phyloP scores from a whole-genome alignment of 2,113 vertebrate species.

The Rana temporaria region DNA sequence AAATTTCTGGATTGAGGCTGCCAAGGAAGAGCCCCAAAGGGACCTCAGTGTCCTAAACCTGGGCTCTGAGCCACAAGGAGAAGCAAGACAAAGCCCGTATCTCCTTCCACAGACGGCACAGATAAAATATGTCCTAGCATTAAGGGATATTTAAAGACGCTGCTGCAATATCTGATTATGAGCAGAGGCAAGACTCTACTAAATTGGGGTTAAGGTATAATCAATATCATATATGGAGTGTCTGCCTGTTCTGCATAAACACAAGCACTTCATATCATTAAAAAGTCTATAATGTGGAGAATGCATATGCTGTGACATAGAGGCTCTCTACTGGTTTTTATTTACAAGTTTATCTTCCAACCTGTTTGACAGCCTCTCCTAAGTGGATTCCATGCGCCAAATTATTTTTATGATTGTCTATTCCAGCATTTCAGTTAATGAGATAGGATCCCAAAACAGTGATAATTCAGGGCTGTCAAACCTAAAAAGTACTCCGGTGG shows the following conservation, averaged over 20 bases:
- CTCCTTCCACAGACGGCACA: slow-evolving; percentile 75
- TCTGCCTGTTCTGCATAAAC: slow-evolving; percentile 82
- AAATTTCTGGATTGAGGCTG: slow-evolving; percentile 80
- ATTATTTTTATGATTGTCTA: slow-evolving; percentile 95
- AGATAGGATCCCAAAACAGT: slow-evolving; percentile 92
- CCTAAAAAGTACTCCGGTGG: slow-evolving; percentile 84
- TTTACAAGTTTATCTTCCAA: slow-evolving; percentile 90
- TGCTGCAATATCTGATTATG: slow-evolving; percentile 85
- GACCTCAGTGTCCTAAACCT: slow-evolving; percentile 80
- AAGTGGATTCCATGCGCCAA: slow-evolving; percentile 91
- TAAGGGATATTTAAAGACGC: slow-evolving; percentile 80
- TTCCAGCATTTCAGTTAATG: slow-evolving; percentile 93
- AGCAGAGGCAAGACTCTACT: slow-evolving; percentile 83
- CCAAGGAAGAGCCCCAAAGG: slow-evolving; percentile 81
- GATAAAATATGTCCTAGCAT: slow-evolving; percentile 86
- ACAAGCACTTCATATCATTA: slow-evolving; percentile 90
- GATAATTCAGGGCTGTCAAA: slow-evolving; percentile 90
- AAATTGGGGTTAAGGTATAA: slow-evolving; percentile 93
- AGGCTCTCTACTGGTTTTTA: slow-evolving; percentile 78
- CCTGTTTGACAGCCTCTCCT: slow-evolving; percentile 89
- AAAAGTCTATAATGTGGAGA: slow-evolving; percentile 80
- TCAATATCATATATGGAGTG: slow-evolving; percentile 91
- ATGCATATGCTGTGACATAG: slow-evolving; percentile 82
- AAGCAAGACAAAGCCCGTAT: slow-evolving; percentile 80
- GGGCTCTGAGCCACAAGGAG: slow-evolving; percentile 80